Conservation (phyloP, 1,140 invertebrate species). For the Drosophila navojoa region DNA sequence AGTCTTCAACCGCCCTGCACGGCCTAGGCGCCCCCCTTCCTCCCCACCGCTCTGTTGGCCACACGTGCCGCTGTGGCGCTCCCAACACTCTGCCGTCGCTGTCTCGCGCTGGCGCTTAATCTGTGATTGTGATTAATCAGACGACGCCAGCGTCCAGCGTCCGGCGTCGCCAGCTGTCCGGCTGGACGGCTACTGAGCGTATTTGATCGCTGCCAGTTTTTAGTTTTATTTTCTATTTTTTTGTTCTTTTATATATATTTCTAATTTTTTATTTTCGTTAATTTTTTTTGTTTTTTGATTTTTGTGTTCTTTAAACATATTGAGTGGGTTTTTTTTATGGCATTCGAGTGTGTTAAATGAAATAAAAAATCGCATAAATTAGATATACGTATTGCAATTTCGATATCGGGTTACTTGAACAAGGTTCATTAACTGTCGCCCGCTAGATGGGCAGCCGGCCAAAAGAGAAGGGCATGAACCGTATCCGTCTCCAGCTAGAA, state of each 20-base stretch:
- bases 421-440: conserved; percentile 69
- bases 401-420: conserved; percentile 77
- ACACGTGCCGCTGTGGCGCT: conserved; percentile 49
- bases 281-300: conserved; percentile 26
- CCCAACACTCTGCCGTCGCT: conserved; percentile 25
- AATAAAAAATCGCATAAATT: conserved; percentile 79
- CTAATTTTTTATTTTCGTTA: conserved; percentile 21
- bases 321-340: conserved; percentile 72
- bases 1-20: not conserved
- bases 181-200: conserved; percentile 65
- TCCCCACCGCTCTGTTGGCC: conserved; percentile 11
- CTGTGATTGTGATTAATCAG: conserved; percentile 78
- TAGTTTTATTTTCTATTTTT: conserved; percentile 42
- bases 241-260: conserved; percentile 17
- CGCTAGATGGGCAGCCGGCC: conserved; percentile 10
- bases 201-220: conserved; percentile 63
- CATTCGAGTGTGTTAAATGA: conserved; percentile 70
- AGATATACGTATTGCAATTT: conserved; percentile 74
- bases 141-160: conserved; percentile 53
- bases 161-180: conserved; percentile 57
- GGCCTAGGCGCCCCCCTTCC: not conserved
- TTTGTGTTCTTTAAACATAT: conserved; percentile 56
- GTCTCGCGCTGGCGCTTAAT: conserved; percentile 69
- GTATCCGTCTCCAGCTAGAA: conserved; percentile 23
- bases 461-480: conserved; percentile 65